These are phyloP conservation scores for Trichopoda pennipes DNA, from an alignment of 2,888 invertebrate species.

Conservation along the genomic window DNA sequence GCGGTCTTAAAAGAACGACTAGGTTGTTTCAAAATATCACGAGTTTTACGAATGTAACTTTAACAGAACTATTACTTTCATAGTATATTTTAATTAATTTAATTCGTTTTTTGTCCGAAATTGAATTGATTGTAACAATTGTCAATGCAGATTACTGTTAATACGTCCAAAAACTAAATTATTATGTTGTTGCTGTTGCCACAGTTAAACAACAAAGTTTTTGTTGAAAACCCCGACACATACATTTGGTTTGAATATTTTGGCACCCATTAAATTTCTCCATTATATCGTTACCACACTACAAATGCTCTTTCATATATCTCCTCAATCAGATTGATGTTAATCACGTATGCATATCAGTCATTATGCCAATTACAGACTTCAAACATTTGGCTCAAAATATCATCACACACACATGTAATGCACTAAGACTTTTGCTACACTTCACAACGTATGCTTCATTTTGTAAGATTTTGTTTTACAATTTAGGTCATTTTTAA, in stretches of 20 bases:
- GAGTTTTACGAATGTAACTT: no score
- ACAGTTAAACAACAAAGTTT: no score
- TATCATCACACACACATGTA: not conserved
- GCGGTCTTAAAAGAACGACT: no score
- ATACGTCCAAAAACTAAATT: no score
- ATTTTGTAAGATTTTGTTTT: conserved; percentile 49
- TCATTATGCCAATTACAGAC: conserved; percentile 58
- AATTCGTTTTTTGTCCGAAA: no score
- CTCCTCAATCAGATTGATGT: conserved; percentile 15
- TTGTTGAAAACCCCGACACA: no score
- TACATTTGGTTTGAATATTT: conserved; percentile 6
- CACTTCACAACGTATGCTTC: not conserved
- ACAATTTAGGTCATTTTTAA: conserved; percentile 60
- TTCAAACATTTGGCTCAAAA: conserved; percentile 29
- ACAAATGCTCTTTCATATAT: not conserved
- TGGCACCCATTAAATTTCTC: conserved; percentile 48
- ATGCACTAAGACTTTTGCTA: not conserved
- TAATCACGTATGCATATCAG: conserved; percentile 53
- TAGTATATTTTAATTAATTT: no score
- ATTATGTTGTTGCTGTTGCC: no score
- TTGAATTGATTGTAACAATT: no score
- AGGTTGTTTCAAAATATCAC: no score
- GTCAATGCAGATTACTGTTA: no score
- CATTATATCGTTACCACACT: conserved; percentile 11
- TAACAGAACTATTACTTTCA: no score